phyloP scores from a whole-genome alignment of 2,113 vertebrate genomes.

The Corythornis madagascariensis region DNA sequence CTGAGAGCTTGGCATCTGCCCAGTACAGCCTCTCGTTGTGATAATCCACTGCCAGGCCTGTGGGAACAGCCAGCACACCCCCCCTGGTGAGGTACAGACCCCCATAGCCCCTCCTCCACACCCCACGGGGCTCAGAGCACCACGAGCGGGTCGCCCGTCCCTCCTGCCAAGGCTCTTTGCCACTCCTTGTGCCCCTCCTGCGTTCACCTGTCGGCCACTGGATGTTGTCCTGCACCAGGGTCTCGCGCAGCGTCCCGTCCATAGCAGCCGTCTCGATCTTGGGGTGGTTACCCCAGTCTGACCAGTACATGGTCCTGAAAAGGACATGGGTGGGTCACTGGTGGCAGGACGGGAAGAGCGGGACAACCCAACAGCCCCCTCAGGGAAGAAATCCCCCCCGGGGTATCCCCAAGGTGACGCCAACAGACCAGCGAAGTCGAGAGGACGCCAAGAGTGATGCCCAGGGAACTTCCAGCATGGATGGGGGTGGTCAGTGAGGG shows the following conservation, averaged over 20 bases:
- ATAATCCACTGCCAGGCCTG: constrained; percentile 95
- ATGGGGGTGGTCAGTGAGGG: fast-evolving
- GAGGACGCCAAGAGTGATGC: fast-evolving
- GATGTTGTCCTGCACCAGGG: constrained; percentile 92
- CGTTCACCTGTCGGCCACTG: constrained; percentile 94
- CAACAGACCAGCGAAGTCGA: not conserved
- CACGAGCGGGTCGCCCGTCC: fast-evolving
- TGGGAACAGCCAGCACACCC: not conserved
- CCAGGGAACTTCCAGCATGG: fast-evolving
- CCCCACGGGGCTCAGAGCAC: too few relatives aligned
- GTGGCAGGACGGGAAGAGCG: not conserved
- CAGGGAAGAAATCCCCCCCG: not conserved
- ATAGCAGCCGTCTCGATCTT: constrained; percentile 97
- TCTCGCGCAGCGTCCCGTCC: constrained; percentile 94
- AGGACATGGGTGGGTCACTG: not conserved
- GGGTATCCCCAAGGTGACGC: fast-evolving
- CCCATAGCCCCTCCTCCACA: not conserved
- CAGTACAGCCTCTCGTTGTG: constrained; percentile 97
- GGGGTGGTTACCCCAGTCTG: constrained; percentile 98
- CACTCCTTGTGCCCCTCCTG: not conserved
- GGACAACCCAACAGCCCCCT: fast-evolving
- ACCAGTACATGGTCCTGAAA: constrained; percentile 96
- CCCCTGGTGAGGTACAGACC: not conserved
- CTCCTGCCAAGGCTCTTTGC: not conserved
- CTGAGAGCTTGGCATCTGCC: constrained; percentile 93